Evolutionary conservation across 2,113 vertebrate genomes (phyloP).

Genomic region (Ciconia boyciana): DNA sequence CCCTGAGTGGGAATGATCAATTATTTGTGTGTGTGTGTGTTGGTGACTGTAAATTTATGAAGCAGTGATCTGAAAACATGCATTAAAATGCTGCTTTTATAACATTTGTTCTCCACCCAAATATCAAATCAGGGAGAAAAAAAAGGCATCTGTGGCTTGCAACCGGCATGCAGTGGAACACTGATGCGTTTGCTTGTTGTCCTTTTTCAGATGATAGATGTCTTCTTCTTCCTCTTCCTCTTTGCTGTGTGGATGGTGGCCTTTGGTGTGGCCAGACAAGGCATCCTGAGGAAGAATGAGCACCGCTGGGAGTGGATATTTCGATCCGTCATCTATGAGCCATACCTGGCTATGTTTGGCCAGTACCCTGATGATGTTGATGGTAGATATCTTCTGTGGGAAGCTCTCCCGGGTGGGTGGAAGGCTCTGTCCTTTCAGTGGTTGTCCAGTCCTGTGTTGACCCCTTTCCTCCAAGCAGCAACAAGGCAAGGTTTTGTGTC

Average conservation of each 20-base stretch:
- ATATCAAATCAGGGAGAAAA: no score
- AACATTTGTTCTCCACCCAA: not conserved
- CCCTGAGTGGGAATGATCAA: accelerated
- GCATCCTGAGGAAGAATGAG: conserved; percentile 78
- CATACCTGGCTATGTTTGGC: conserved; percentile 82
- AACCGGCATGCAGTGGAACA: not conserved
- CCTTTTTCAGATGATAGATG: conserved; percentile 72
- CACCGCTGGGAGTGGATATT: conserved; percentile 83
- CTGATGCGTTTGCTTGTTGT: not conserved
- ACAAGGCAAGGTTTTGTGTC: not conserved
- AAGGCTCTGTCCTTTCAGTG: not conserved
- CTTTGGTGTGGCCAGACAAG: conserved; percentile 80
- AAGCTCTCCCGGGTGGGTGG: not conserved
- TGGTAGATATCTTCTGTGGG: conserved; percentile 30
- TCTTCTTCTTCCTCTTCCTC: conserved; percentile 84
- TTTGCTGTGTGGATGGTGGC: conserved; percentile 84
- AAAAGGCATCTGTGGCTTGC: not conserved
- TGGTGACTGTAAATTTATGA: not conserved
- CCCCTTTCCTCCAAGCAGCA: not conserved
- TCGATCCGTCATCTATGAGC: conserved; percentile 79
- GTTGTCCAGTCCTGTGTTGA: not conserved
- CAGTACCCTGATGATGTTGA: conserved; percentile 81
- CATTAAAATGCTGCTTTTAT: not conserved
- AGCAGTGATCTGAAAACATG: not conserved
- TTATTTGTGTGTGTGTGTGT: not conserved